Percentiles rank a stretch among this genome's conserved stretches.
Conservation (phyloP, 2,888 invertebrate genomes). For the Sarcophaga variegata region DNA sequence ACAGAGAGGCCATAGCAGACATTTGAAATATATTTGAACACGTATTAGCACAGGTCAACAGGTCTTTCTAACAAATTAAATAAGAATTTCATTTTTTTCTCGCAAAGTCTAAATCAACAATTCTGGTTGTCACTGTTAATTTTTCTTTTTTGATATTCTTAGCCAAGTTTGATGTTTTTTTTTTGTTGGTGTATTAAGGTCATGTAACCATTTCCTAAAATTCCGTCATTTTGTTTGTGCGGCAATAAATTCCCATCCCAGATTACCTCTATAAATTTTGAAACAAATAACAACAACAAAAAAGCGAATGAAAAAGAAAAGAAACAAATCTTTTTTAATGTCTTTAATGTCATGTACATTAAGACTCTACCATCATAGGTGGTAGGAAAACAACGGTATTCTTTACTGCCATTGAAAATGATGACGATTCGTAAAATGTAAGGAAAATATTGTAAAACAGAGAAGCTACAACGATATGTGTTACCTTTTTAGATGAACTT, state of each 20-base stretch:
- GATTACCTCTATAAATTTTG: constrained; percentile 33
- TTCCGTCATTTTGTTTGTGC: constrained; percentile 21
- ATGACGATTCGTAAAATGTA: too few relatives aligned
- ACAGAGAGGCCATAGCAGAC: too few relatives aligned
- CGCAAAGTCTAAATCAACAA: too few relatives aligned
- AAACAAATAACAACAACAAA: neutral
- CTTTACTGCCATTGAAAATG: too few relatives aligned
- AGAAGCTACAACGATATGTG: neutral
- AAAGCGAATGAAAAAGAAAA: neutral
- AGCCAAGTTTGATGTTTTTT: neutral
- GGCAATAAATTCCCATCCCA: constrained; percentile 36
- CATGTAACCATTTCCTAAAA: constrained; percentile 38
- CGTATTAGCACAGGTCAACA: too few relatives aligned
- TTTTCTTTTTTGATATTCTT: neutral
- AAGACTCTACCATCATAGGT: neutral
- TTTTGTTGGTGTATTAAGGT: constrained; percentile 31
- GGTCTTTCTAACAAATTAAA: too few relatives aligned
- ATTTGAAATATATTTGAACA: too few relatives aligned
- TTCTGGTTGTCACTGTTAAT: too few relatives aligned
- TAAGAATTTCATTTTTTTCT: too few relatives aligned
- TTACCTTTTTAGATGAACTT: constrained; percentile 12
- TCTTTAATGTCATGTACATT: constrained; percentile 19
- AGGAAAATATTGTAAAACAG: too few relatives aligned
- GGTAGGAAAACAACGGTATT: too few relatives aligned
- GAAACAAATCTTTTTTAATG: constrained; percentile 27